These are phyloP conservation scores for Eremophila alpestris DNA, from an alignment of 2,797 vertebrate genomes.

Conservation along the genomic window DNA sequence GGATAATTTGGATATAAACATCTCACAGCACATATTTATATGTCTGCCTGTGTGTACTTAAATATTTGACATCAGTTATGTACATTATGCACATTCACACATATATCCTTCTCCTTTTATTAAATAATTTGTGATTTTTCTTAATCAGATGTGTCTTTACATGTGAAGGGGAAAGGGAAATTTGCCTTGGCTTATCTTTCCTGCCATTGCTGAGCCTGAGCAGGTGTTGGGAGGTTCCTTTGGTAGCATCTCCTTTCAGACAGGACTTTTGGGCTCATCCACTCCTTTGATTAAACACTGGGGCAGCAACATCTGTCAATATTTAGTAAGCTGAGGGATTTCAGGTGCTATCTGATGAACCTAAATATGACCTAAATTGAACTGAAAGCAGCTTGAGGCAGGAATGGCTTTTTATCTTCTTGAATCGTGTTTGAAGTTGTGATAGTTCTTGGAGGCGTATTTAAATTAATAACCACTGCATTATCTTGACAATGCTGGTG, in stretches of 20 bases:
- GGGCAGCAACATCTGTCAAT: slow-evolving; percentile 18
- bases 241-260: neutral
- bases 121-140: neutral
- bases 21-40: fast-evolving
- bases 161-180: neutral
- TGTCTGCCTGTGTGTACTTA: neutral
- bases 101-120: neutral
- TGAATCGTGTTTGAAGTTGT: slow-evolving; percentile 35
- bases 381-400: slow-evolving; percentile 44
- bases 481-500: slow-evolving; percentile 41
- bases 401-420: slow-evolving; percentile 51
- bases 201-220: neutral
- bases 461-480: slow-evolving; percentile 59
- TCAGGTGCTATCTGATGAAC: slow-evolving; percentile 21
- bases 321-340: slow-evolving; percentile 15
- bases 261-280: neutral
- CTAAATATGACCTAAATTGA: slow-evolving; percentile 42
- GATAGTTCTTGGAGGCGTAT: slow-evolving; percentile 41
- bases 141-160: neutral
- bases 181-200: neutral
- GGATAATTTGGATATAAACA: neutral
- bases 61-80: neutral
- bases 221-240: slow-evolving; percentile 23
- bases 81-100: neutral
- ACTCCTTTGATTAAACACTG: slow-evolving; percentile 9